Conservation (phyloP, 2,797 vertebrate genomes). For the Rousettus madagascariensis region DNA sequence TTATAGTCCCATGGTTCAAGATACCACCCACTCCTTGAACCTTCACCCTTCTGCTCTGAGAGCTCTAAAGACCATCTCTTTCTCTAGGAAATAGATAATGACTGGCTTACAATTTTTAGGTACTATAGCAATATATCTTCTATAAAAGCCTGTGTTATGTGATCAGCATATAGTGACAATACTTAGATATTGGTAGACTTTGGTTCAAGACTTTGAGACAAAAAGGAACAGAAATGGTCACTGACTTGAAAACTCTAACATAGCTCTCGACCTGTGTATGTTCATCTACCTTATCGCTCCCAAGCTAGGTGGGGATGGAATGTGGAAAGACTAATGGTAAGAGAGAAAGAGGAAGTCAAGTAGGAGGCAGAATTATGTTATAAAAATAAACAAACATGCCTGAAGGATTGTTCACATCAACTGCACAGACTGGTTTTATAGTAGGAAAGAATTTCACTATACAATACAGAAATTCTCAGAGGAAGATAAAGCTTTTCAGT, state of each 20-base stretch:
- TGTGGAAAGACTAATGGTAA: background rate
- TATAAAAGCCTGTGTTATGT: background rate
- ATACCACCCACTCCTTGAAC: background rate
- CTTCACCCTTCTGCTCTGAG: background rate
- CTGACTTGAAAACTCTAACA: background rate
- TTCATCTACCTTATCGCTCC: background rate
- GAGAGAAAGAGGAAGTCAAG: background rate
- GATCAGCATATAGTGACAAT: background rate
- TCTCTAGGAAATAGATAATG: background rate
- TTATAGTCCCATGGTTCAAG: background rate
- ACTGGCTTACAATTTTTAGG: background rate
- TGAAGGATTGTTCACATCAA: background rate
- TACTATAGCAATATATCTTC: background rate
- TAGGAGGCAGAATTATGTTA: background rate
- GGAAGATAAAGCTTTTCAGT: background rate
- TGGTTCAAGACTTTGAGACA: background rate
- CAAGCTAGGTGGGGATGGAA: background rate
- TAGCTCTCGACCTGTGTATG: background rate
- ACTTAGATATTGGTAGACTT: background rate
- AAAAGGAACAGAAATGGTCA: background rate
- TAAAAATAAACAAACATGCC: background rate
- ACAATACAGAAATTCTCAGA: constrained; percentile 12
- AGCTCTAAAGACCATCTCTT: background rate
- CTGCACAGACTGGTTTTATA: background rate
- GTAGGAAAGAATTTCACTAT: background rate